A percentile compares a stretch with the other conserved stretches of the same genome.
These are phyloP conservation scores for Cygnus olor DNA, from an alignment of 2,797 vertebrate species.

Conservation along the genomic window DNA sequence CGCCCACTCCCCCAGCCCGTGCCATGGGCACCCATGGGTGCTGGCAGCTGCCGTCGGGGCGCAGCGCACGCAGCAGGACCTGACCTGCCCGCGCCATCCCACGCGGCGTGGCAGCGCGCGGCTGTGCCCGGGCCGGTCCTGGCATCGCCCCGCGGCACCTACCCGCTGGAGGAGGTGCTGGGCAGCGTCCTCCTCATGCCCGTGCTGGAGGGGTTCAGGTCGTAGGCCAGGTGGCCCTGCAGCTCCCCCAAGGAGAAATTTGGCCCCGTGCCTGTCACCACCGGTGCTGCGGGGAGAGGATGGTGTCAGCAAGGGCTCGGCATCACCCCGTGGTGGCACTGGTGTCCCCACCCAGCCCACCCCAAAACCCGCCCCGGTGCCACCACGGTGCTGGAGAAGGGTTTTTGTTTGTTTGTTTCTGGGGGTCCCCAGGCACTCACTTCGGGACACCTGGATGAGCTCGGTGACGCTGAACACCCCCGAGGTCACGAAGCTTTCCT, in stretches of 20 bases:
- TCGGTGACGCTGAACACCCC: conserved; percentile 98
- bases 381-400: no score
- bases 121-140: accelerated
- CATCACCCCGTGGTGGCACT: neutral
- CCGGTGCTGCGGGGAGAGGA: conserved; percentile 82
- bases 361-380: no score
- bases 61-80: neutral
- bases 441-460: conserved; percentile 96
- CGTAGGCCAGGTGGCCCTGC: conserved; percentile 95
- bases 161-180: conserved; percentile 91
- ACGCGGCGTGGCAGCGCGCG: accelerated
- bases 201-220: conserved; percentile 92
- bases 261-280: conserved; percentile 92
- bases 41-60: neutral
- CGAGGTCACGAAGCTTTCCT: conserved; percentile 95
- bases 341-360: no score
- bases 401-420: neutral
- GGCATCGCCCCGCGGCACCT: neutral
- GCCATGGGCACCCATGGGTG: neutral
- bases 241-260: conserved; percentile 97
- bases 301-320: neutral
- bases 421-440: conserved; percentile 80
- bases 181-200: conserved; percentile 88
- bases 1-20: neutral
- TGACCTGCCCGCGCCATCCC: neutral